Conservation (phyloP, 2,113 vertebrate genomes). For the Uria lomvia region DNA sequence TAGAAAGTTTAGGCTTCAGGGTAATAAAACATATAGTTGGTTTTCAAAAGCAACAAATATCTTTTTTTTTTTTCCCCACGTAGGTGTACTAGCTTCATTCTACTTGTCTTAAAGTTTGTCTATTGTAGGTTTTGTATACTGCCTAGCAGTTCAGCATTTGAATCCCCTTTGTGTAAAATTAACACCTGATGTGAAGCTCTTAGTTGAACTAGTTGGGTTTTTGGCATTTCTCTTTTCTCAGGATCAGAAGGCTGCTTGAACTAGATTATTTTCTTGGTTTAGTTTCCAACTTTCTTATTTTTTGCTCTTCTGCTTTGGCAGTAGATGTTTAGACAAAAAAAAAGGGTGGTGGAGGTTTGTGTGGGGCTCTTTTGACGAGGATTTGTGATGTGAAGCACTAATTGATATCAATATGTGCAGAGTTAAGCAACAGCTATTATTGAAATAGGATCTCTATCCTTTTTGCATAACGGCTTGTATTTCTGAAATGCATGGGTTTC, state of each 20-base stretch:
- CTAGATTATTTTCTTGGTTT: background rate
- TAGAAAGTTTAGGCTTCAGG: background rate
- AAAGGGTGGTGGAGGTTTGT: background rate
- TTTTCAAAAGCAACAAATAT: background rate
- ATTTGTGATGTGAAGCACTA: background rate
- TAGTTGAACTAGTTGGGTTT: background rate
- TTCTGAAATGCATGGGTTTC: background rate
- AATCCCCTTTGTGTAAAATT: background rate
- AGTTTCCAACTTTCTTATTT: background rate
- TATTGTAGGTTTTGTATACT: background rate
- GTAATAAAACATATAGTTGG: background rate
- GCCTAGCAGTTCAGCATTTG: background rate
- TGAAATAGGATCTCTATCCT: background rate
- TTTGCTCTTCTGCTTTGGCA: background rate
- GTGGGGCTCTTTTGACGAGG: background rate
- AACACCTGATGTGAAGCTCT: background rate
- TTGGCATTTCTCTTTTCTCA: background rate
- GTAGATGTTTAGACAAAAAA: background rate
- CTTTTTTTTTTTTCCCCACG: accelerated
- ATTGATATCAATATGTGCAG: background rate
- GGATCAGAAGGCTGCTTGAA: background rate
- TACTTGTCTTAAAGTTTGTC: background rate
- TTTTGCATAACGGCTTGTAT: background rate
- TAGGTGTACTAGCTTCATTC: background rate
- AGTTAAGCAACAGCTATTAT: background rate